Conservation (phyloP, 2,113 vertebrate species). For the cat (Felis catus) region F.catus_Fca126_mat1.0 CM031420.1:52338001-52338500, state of each 20-base stretch:
- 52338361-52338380: not conserved
- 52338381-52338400: not conserved
- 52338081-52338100: not conserved
- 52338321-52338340: not conserved
- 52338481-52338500: not conserved
- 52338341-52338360: not conserved
- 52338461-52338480: not conserved
- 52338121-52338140: not conserved
- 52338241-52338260: too few relatives aligned
- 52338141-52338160: not conserved
- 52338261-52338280: too few relatives aligned
- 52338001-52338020: not conserved
- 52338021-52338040: not conserved
- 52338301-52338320: too few relatives aligned
- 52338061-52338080: not conserved
- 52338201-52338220: not conserved
- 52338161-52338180: not conserved
- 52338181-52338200: not conserved
- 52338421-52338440: not conserved
- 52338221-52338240: not conserved
- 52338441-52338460: not conserved
- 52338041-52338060: not conserved
- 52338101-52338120: not conserved
- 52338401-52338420: not conserved
- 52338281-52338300: too few relatives aligned